Evolutionary conservation across 2,797 vertebrate species (phyloP).

Genomic region (Hypotaenidia okinawae): DNA sequence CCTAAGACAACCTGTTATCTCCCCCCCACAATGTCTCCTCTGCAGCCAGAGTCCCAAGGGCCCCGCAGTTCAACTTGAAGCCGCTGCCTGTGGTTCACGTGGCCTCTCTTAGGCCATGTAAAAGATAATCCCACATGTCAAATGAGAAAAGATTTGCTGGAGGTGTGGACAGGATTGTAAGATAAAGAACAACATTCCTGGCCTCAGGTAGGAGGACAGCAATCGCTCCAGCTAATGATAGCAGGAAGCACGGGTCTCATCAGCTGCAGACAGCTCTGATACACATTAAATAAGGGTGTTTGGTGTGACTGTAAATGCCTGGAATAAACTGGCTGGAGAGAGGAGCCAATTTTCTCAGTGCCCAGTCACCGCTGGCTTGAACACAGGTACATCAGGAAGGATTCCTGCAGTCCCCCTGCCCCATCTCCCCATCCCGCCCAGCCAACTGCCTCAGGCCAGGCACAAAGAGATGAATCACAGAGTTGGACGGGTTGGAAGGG

Average conservation of each 20-base stretch:
- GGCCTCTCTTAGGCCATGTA: neutral
- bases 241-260: neutral
- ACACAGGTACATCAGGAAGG: neutral
- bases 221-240: neutral
- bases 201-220: accelerated
- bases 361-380: neutral
- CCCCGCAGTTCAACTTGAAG: neutral
- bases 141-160: neutral
- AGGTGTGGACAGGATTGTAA: neutral
- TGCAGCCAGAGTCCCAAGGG: neutral
- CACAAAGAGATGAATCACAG: too few species aligned
- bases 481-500: too few species aligned
- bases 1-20: neutral
- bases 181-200: neutral
- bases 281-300: neutral
- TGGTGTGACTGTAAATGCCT: neutral
- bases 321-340: neutral
- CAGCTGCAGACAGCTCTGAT: neutral
- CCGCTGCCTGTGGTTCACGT: neutral
- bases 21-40: neutral
- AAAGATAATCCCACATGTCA: neutral
- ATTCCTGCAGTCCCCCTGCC: neutral
- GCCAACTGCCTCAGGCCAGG: neutral
- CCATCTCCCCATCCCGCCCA: neutral
- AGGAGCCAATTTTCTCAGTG: neutral